phyloP scores from a whole-genome alignment of 2,797 vertebrate species.

The Lacerta bilineata region DNA sequence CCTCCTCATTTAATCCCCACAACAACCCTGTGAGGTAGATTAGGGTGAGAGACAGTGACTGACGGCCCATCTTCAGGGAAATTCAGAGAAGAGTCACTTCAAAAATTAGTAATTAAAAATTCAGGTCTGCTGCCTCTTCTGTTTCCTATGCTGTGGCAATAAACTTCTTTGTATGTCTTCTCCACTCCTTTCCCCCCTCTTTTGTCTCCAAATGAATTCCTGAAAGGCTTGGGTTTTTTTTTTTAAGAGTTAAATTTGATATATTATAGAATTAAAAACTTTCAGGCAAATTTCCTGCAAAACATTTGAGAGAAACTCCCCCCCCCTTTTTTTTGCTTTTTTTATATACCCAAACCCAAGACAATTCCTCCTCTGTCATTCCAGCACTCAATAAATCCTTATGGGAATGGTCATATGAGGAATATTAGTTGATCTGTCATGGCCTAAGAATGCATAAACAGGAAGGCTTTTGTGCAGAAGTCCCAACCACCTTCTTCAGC shows the following conservation, averaged over 20 bases:
- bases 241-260: background rate
- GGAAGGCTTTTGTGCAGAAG: slow-evolving; percentile 8
- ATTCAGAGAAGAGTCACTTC: too few species aligned
- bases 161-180: too few species aligned
- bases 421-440: background rate
- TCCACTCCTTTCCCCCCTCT: too few species aligned
- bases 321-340: background rate
- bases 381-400: background rate
- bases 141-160: too few species aligned
- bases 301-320: background rate
- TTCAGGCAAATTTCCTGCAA: background rate
- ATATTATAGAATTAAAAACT: background rate
- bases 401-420: background rate
- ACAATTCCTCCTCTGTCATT: background rate
- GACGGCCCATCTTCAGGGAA: too few species aligned
- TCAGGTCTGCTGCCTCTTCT: too few species aligned
- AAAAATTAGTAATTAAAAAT: too few species aligned
- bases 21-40: too few species aligned
- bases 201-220: too few species aligned
- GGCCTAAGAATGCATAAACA: slow-evolving; percentile 25
- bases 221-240: too few species aligned
- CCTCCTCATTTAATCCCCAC: too few species aligned
- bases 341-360: background rate
- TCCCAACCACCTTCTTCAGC: background rate
- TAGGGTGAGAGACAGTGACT: too few species aligned